Percentiles rank a stretch among this genome's conserved stretches.
phyloP scores from a whole-genome alignment of 2,888 invertebrate genomes.

The Plebejus argus region DNA sequence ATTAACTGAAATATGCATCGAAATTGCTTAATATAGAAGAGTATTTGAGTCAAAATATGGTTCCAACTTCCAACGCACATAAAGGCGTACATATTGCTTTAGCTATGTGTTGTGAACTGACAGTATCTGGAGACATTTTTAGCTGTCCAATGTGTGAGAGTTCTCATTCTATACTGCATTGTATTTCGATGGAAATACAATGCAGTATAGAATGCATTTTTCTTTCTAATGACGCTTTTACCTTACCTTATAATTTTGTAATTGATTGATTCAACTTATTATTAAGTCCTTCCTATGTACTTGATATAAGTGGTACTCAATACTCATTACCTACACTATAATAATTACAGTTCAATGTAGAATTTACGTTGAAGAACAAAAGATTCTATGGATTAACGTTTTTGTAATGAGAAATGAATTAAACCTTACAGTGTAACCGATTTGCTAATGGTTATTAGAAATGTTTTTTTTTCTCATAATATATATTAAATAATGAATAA shows the following conservation, averaged over 20 bases:
- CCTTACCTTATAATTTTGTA: slow-evolving; percentile 39
- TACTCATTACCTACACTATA: not conserved
- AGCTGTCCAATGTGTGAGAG: too few relatives aligned
- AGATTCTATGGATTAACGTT: not conserved
- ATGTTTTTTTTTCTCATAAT: too few relatives aligned
- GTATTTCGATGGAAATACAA: too few relatives aligned
- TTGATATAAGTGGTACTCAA: slow-evolving; percentile 27
- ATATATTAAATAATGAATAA: too few relatives aligned
- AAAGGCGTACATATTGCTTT: too few relatives aligned
- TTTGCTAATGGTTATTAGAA: not conserved
- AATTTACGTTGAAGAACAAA: not conserved
- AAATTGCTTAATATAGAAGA: too few relatives aligned
- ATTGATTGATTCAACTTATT: slow-evolving; percentile 24
- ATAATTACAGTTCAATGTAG: not conserved
- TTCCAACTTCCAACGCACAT: too few relatives aligned
- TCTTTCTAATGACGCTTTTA: slow-evolving; percentile 41
- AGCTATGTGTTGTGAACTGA: too few relatives aligned
- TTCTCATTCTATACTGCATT: too few relatives aligned
- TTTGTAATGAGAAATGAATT: not conserved
- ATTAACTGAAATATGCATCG: slow-evolving; percentile 63
- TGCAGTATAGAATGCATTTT: too few relatives aligned
- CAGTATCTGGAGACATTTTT: too few relatives aligned
- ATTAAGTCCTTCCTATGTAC: slow-evolving; percentile 31
- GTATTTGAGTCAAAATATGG: too few relatives aligned
- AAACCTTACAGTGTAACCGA: not conserved